Conservation (phyloP, 2,888 invertebrate species). For the Aquatica leii region DNA sequence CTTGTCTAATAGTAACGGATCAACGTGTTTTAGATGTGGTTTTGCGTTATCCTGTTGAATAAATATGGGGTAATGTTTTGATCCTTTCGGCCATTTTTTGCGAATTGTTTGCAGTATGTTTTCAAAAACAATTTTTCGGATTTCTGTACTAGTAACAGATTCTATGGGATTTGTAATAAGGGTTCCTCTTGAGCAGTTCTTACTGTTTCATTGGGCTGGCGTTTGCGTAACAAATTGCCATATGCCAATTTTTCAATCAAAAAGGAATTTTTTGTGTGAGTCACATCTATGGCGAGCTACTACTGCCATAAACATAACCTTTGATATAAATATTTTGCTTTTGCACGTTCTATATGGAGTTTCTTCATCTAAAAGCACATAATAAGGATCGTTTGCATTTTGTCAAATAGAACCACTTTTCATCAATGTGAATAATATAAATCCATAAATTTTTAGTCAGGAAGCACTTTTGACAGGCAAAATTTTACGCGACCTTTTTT, state of each 20-base stretch:
- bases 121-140: not conserved
- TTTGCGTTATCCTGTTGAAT: no score
- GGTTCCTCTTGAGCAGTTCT: slow-evolving; percentile 17
- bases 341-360: slow-evolving; percentile 17
- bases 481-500: no score
- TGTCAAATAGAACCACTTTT: slow-evolving; percentile 27
- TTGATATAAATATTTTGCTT: slow-evolving; percentile 24
- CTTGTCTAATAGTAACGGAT: no score
- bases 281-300: slow-evolving; percentile 13
- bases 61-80: slow-evolving; percentile 2
- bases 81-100: not conserved
- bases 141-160: not conserved
- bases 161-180: slow-evolving; percentile 8
- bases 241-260: slow-evolving; percentile 11
- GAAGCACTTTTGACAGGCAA: slow-evolving; percentile 6
- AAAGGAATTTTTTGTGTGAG: slow-evolving; percentile 8
- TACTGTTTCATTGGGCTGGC: slow-evolving; percentile 11
- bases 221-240: slow-evolving; percentile 21
- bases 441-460: slow-evolving; percentile 11
- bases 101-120: not conserved
- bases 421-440: slow-evolving; percentile 19
- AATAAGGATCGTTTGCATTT: slow-evolving; percentile 9
- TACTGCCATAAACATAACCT: slow-evolving; percentile 23
- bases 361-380: slow-evolving; percentile 16
- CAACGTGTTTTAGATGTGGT: no score